These are phyloP conservation scores for Rhabdornis inornatus DNA, from an alignment of 2,113 vertebrate genomes.

Conservation along the genomic window DNA sequence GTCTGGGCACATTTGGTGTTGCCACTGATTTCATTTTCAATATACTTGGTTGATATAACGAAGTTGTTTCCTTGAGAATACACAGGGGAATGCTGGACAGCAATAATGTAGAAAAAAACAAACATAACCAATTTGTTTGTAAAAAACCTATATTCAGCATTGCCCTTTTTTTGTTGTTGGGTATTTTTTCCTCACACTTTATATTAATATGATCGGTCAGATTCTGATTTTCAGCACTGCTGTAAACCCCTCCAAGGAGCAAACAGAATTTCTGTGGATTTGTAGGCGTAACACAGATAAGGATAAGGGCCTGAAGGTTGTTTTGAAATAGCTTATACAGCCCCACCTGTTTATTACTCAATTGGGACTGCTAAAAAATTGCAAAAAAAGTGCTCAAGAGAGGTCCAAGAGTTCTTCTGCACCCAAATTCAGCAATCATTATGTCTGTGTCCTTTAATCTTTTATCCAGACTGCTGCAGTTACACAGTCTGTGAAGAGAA, in stretches of 20 bases:
- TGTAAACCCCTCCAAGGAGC: not conserved
- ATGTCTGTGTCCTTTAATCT: not conserved
- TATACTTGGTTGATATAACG: conserved; percentile 39
- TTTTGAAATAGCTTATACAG: not conserved
- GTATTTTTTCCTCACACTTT: not conserved
- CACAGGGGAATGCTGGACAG: conserved; percentile 15
- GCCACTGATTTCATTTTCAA: conserved; percentile 58
- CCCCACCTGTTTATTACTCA: not conserved
- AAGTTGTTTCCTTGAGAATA: conserved; percentile 59
- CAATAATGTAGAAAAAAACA: conserved; percentile 28
- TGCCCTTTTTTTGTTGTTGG: not conserved
- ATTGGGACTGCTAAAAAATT: not conserved
- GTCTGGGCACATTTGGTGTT: conserved; percentile 53
- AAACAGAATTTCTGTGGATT: not conserved
- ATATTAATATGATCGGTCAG: not conserved
- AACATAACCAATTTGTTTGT: conserved; percentile 41
- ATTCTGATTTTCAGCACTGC: not conserved
- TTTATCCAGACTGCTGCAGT: not conserved
- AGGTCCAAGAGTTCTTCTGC: not conserved
- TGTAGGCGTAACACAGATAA: not conserved
- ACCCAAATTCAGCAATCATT: not conserved
- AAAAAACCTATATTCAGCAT: conserved; percentile 21
- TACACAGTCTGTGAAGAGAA: not conserved
- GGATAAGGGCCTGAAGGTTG: not conserved
- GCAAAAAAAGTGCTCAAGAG: not conserved